Evolutionary conservation across 2,797 vertebrate species (phyloP).

Genomic region (Chaenodraco wilsoni): DNA sequence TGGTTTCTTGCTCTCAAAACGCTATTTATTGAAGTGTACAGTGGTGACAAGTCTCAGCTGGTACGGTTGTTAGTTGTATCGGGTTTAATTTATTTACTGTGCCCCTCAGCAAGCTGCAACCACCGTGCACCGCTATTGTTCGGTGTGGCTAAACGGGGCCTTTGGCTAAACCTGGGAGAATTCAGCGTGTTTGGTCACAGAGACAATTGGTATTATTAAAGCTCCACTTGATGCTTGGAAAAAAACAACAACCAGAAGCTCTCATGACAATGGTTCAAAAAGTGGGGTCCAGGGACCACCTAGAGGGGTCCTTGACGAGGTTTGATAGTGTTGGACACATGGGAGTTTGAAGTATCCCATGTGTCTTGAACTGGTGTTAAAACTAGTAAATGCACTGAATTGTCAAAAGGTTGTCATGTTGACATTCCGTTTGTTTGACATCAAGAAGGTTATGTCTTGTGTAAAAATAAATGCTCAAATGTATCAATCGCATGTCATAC

Average conservation of each 20-base stretch:
- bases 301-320: background rate
- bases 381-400: too few species aligned
- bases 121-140: conserved; percentile 56
- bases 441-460: background rate
- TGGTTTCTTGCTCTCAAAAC: conserved; percentile 7
- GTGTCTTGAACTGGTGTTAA: background rate
- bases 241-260: conserved; percentile 10
- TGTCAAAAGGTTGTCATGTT: too few species aligned
- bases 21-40: background rate
- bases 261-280: background rate
- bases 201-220: conserved; percentile 45
- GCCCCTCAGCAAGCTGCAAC: background rate
- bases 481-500: background rate
- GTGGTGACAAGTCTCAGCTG: background rate
- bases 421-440: too few species aligned
- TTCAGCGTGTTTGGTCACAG: conserved; percentile 31
- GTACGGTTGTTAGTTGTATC: background rate
- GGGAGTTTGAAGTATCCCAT: too few species aligned
- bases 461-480: background rate
- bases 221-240: conserved; percentile 8
- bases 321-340: background rate
- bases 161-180: conserved; percentile 29
- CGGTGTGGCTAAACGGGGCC: conserved; percentile 50
- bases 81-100: conserved; percentile 12
- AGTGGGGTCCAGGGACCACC: background rate